Conservation (phyloP, 1,140 invertebrate genomes). For the Plutomurus gul region DNA sequence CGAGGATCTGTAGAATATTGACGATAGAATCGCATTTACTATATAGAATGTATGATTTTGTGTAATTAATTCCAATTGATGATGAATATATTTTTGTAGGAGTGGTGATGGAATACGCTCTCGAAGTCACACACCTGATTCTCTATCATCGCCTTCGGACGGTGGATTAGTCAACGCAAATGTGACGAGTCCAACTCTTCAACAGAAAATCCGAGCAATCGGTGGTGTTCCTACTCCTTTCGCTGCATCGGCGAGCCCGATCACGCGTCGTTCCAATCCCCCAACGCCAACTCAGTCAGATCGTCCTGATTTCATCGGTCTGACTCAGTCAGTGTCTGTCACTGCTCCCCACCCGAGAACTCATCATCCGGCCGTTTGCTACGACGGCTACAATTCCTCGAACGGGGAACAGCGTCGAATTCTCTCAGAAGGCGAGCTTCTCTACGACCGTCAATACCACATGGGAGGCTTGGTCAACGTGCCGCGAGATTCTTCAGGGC, state of each 20-base stretch:
- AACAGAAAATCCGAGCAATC: conserved; percentile 84
- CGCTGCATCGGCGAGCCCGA: conserved; percentile 78
- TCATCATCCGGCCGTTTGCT: conserved; percentile 50
- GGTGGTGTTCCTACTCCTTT: conserved; percentile 82
- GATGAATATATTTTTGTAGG: conserved; percentile 10
- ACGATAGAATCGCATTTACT: too few species aligned
- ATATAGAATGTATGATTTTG: not conserved
- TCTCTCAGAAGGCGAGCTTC: conserved; percentile 80
- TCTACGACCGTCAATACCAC: conserved; percentile 65
- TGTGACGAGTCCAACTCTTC: conserved; percentile 78
- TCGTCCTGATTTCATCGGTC: conserved; percentile 81
- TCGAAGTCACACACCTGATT: conserved; percentile 72
- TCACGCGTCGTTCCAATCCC: conserved; percentile 76
- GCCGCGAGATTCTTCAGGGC: conserved; percentile 41
- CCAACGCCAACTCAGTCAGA: conserved; percentile 83
- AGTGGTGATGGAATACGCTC: conserved; percentile 58
- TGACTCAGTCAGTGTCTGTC: conserved; percentile 59
- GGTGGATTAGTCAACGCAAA: conserved; percentile 60
- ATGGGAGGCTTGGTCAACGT: conserved; percentile 63
- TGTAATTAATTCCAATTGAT: not conserved
- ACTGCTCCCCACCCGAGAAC: conserved; percentile 45
- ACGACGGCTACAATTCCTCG: conserved; percentile 51
- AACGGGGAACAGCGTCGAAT: conserved; percentile 67
- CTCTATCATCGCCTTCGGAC: conserved; percentile 62
- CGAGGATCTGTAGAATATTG: too few species aligned